A percentile compares a stretch with the other conserved stretches of the same genome.
Evolutionary conservation across 2,113 vertebrate genomes (phyloP).

Genomic region (Phalacrocorax pelagicus): DNA sequence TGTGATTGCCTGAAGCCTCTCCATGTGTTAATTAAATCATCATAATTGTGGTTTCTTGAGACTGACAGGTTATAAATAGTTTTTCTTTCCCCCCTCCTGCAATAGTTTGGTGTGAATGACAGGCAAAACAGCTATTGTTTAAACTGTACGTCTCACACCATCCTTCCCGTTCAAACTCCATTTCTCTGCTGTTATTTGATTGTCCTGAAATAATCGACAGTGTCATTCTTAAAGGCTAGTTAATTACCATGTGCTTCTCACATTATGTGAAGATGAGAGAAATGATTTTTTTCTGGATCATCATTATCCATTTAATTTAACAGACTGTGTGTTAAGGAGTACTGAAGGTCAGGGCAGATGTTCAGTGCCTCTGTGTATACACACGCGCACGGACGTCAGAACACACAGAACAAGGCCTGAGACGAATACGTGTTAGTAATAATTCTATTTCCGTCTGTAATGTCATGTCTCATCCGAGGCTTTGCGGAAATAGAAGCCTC

Average conservation of each 20-base stretch:
- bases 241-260: background rate
- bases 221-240: slow-evolving; percentile 1
- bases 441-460: background rate
- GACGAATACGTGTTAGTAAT: background rate
- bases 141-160: background rate
- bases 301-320: background rate
- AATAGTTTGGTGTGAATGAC: slow-evolving; percentile 30
- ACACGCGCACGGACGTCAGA: too few relatives aligned
- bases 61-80: slow-evolving; percentile 55
- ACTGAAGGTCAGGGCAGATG: background rate
- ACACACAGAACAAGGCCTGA: background rate
- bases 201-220: slow-evolving; percentile 8
- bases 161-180: background rate
- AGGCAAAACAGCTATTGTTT: slow-evolving; percentile 10
- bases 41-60: slow-evolving; percentile 47
- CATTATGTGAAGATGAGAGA: background rate
- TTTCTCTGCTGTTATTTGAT: background rate
- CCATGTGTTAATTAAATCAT: slow-evolving; percentile 56
- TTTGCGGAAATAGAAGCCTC: background rate
- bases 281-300: background rate
- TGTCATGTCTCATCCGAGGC: fast-evolving
- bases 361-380: background rate
- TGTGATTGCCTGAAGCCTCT: slow-evolving; percentile 46
- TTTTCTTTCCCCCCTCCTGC: background rate
- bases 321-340: background rate